A percentile compares a stretch with the other conserved stretches of the same genome.
Evolutionary conservation across 2,113 vertebrate species (phyloP).

Genomic region (Paralichthys olivaceus): DNA sequence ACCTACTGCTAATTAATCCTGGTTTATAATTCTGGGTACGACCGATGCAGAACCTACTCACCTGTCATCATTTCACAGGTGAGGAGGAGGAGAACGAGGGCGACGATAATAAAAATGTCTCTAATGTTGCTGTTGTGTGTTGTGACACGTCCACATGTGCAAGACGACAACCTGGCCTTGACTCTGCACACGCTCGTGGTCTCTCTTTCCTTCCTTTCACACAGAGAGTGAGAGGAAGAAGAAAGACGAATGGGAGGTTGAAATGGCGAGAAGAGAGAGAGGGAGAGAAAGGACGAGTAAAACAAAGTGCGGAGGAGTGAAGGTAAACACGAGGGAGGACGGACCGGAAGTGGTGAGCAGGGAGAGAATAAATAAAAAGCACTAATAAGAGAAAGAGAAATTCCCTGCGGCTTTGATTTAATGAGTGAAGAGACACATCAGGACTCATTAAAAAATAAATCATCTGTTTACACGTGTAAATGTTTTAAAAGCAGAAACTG

Average conservation of each 20-base stretch:
- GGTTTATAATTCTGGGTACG: too few relatives aligned
- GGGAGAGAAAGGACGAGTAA: neutral
- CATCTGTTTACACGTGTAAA: conserved; percentile 30
- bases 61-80: too few relatives aligned
- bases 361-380: conserved; percentile 8
- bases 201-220: too few relatives aligned
- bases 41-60: too few relatives aligned
- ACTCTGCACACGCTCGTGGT: too few relatives aligned
- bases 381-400: conserved; percentile 6
- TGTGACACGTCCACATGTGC: too few relatives aligned
- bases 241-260: too few relatives aligned
- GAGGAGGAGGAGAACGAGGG: too few relatives aligned
- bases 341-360: neutral
- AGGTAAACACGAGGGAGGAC: neutral
- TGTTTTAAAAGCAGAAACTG: neutral
- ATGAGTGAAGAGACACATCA: conserved; percentile 13
- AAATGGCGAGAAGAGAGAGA: neutral
- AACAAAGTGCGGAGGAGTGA: neutral
- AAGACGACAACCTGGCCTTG: too few relatives aligned
- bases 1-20: too few relatives aligned
- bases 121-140: too few relatives aligned
- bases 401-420: conserved; percentile 22
- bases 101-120: too few relatives aligned
- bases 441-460: conserved; percentile 43
- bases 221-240: neutral